Conservation (phyloP, 2,113 vertebrate species). For the Notarius lentiginosus region DNA sequence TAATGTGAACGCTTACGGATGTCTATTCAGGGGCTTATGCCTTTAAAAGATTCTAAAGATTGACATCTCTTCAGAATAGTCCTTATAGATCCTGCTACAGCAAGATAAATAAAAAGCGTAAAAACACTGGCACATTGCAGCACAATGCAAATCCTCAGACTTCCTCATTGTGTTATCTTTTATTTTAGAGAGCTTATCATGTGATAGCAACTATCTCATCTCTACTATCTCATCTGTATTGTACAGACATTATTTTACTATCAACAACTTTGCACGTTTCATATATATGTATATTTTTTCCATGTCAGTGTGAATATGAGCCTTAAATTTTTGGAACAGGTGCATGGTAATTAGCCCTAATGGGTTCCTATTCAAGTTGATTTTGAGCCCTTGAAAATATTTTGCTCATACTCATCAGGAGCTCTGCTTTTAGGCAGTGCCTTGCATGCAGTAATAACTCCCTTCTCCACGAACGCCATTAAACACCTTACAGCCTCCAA, state of each 20-base stretch:
- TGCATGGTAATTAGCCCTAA: too few species aligned
- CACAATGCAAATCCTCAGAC: constrained; percentile 51
- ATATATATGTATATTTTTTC: background rate
- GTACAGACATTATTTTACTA: constrained; percentile 24
- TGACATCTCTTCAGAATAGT: constrained; percentile 20
- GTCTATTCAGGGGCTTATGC: constrained; percentile 58
- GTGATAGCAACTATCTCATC: constrained; percentile 14
- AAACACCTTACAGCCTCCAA: background rate
- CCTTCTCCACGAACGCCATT: background rate
- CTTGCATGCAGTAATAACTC: background rate
- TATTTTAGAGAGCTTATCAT: constrained; percentile 1
- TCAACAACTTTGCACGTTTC: background rate
- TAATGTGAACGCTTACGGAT: constrained; percentile 67
- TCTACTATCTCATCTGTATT: constrained; percentile 15
- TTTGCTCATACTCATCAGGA: too few species aligned
- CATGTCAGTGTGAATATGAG: background rate
- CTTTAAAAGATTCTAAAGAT: constrained; percentile 50
- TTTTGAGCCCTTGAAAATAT: too few species aligned
- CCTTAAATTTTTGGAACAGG: background rate
- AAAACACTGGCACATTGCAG: constrained; percentile 56
- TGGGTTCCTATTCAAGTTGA: too few species aligned
- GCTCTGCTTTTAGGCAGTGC: too few species aligned
- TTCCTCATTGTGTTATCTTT: constrained; percentile 35
- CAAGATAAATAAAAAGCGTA: constrained; percentile 50
- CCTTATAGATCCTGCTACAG: background rate